Percentiles rank a stretch among this genome's conserved stretches.
Evolutionary conservation across 2,797 vertebrate genomes (phyloP).

Genomic region (Poecilia picta): DNA sequence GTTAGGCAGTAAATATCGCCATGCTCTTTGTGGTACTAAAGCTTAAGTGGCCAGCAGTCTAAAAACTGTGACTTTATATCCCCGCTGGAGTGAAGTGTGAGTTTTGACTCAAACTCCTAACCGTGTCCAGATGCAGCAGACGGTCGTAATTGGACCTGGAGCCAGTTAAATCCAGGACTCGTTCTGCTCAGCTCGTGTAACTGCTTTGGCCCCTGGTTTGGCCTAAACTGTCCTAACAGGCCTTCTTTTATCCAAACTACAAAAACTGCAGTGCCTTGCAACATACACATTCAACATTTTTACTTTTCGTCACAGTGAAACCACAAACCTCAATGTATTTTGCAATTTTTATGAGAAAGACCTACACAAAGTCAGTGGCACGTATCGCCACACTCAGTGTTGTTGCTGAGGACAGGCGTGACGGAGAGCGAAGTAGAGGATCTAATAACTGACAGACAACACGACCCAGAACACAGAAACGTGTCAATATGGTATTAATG

Average conservation of each 20-base stretch:
- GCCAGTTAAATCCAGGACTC: constrained; percentile 90
- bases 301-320: not conserved
- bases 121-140: constrained; percentile 93
- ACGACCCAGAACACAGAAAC: not conserved
- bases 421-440: not conserved
- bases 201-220: constrained; percentile 51
- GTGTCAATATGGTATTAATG: too few relatives aligned
- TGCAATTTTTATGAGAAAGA: not conserved
- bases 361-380: not conserved
- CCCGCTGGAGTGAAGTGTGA: constrained; percentile 66
- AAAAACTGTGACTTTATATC: constrained; percentile 70
- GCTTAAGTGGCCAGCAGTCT: constrained; percentile 49
- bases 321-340: constrained; percentile 2
- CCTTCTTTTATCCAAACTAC: constrained; percentile 44
- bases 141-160: constrained; percentile 93
- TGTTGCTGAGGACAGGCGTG: not conserved
- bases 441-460: not conserved
- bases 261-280: constrained; percentile 10
- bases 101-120: constrained; percentile 78
- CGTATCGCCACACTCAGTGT: not conserved
- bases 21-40: constrained; percentile 49
- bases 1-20: constrained; percentile 57
- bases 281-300: not conserved
- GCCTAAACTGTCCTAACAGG: constrained; percentile 50
- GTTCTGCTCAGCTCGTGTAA: constrained; percentile 80